Evolutionary conservation across 2,888 invertebrate species (phyloP), one percentile per base, ranked within the genome.

Genomic region (Philhelius pedissequus): DNA sequence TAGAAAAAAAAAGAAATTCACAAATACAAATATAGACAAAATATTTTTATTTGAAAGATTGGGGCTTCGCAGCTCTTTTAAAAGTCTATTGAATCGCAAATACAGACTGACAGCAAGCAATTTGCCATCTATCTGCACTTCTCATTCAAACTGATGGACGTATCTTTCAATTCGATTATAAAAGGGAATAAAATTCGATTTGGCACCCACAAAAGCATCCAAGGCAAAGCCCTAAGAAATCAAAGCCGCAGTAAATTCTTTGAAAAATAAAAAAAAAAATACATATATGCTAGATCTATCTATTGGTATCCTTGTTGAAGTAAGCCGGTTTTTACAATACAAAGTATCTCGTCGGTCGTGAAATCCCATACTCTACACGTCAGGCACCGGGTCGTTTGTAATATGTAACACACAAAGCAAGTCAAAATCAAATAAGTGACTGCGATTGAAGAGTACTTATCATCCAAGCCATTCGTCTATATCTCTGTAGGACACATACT

Each of bases 341-440:
- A 60, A 74, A 79, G 52, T 48, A 52, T 25, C 38, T n/a, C 35
- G 58, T 9, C 25, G 1, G 15, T 62, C 13, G 15, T 62, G 62
- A 30, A 30, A 54, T 54, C 48, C 25, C 18, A 50, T 50, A 54
- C 15, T 54, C 30, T 32, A 6, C 25, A 8, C 13, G 13, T 35
- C 20, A 20, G 8, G 20, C n/a, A n/a, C 13, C 7, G 32, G 13
- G 54, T 52, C 58, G 13, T 9, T 48, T 15, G 9, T 18, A 27
- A 35, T n/a, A 35, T 15, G 18, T 32, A 25, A 54, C 54, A 62
- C 77, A 62, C 68, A 82, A 60, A 78, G 77, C 52, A 73, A 78
- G 73, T 78, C 82, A 73, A 82, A 77, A 82, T 82, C 78, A 78
- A 82, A 82, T 82, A 82, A 78, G 77, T 82, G 82, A 82, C 82